Conservation (phyloP, 2,888 invertebrate genomes). For the Mythimna loreyi region DNA sequence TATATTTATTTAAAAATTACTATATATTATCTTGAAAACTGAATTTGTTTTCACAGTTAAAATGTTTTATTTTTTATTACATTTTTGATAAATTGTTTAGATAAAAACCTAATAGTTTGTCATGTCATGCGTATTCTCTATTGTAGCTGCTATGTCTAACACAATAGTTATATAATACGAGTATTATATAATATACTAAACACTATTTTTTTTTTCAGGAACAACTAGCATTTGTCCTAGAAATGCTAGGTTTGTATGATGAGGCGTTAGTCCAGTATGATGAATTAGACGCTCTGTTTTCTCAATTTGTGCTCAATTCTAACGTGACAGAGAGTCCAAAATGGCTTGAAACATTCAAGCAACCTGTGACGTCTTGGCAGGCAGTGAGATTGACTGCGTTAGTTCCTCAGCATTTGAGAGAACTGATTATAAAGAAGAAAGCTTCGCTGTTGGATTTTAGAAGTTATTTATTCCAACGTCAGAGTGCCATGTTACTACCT, state of each 20-base stretch:
- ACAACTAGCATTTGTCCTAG: slow-evolving; percentile 98
- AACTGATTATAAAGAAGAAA: slow-evolving; percentile 85
- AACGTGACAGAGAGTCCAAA: slow-evolving; percentile 96
- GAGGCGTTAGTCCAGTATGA: slow-evolving; percentile 99
- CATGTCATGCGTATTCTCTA: background rate
- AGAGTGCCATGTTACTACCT: slow-evolving; percentile 95
- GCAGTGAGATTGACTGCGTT: slow-evolving; percentile 93
- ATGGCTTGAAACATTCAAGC: slow-evolving; percentile 96
- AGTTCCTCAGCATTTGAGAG: slow-evolving; percentile 90
- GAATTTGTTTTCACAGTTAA: too few relatives aligned
- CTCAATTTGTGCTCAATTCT: slow-evolving; percentile 98
- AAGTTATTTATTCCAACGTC: slow-evolving; percentile 98
- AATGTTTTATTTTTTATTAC: too few relatives aligned
- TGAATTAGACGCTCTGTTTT: slow-evolving; percentile 98
- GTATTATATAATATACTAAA: too few relatives aligned
- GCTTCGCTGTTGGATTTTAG: slow-evolving; percentile 97
- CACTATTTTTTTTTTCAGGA: slow-evolving; percentile 91
- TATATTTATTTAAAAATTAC: too few relatives aligned
- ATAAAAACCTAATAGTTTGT: too few relatives aligned
- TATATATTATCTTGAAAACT: too few relatives aligned
- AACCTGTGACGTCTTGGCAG: slow-evolving; percentile 95
- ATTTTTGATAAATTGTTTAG: too few relatives aligned
- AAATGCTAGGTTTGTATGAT: slow-evolving; percentile 98
- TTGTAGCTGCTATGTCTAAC: background rate
- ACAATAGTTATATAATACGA: too few relatives aligned